phyloP scores from a whole-genome alignment of 2,113 vertebrate genomes.

The Chaenocephalus aceratus region DNA sequence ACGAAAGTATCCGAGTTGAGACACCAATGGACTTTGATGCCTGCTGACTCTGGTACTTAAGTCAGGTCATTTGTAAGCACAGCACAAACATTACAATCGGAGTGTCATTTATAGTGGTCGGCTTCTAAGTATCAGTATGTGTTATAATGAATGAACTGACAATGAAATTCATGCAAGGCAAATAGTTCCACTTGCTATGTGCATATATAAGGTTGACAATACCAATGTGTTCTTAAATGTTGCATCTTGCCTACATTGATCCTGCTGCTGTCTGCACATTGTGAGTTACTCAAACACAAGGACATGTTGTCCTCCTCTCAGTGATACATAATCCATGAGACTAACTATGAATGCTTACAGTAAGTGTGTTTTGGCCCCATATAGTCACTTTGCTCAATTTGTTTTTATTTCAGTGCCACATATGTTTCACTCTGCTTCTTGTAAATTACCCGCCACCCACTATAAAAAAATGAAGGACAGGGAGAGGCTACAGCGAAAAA shows the following conservation, averaged over 20 bases:
- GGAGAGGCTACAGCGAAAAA: background rate
- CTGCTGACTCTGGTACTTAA: too few species aligned
- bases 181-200: background rate
- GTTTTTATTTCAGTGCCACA: background rate
- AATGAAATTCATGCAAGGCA: background rate
- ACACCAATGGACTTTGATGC: too few species aligned
- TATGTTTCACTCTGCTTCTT: constrained; percentile 31
- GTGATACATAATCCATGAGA: constrained; percentile 18
- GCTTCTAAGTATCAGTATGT: too few species aligned
- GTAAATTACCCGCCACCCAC: constrained; percentile 33
- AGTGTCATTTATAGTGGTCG: background rate
- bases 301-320: background rate
- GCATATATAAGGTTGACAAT: background rate
- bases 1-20: too few species aligned
- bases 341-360: constrained; percentile 6
- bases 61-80: too few species aligned
- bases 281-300: constrained; percentile 10
- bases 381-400: background rate
- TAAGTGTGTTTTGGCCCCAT: constrained; percentile 27
- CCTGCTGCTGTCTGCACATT: constrained; percentile 3
- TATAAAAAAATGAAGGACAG: background rate
- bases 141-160: too few species aligned
- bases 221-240: background rate
- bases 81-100: background rate
- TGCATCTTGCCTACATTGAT: background rate